Percentiles rank a stretch among this genome's conserved stretches.
Conservation (phyloP, 1,140 invertebrate genomes). For the Diabrotica virgifera region DNA sequence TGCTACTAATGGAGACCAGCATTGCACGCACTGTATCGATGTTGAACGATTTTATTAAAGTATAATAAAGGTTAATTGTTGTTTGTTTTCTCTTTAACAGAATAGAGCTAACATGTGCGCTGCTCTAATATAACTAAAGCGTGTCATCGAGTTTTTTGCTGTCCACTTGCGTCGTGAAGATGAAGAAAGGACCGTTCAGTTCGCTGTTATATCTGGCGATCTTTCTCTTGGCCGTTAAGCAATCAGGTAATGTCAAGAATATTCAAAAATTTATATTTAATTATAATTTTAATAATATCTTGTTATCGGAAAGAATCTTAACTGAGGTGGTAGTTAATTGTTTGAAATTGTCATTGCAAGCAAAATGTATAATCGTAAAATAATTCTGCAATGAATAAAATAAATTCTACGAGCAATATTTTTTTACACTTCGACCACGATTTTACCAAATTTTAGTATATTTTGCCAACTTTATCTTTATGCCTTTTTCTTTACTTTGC, state of each 20-base stretch:
- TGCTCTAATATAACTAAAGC: conserved; percentile 24
- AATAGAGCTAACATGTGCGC: conserved; percentile 27
- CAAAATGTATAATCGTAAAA: too few species aligned
- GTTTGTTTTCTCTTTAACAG: conserved; percentile 27
- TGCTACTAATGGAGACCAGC: conserved; percentile 14
- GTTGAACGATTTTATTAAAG: neutral
- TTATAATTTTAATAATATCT: too few species aligned
- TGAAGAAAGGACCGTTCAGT: conserved; percentile 4
- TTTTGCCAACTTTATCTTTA: too few species aligned
- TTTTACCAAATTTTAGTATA: too few species aligned
- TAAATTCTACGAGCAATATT: too few species aligned
- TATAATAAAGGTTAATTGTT: conserved; percentile 21
- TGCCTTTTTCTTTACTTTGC: too few species aligned
- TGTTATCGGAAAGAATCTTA: too few species aligned
- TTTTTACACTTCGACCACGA: too few species aligned
- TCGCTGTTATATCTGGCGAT: neutral
- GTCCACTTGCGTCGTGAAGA: neutral
- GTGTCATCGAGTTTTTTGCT: neutral
- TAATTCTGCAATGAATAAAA: too few species aligned
- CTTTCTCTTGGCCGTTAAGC: neutral
- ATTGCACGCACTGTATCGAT: neutral
- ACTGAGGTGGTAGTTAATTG: too few species aligned
- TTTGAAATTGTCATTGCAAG: too few species aligned
- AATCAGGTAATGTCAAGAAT: neutral
- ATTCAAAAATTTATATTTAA: too few species aligned